Conservation (phyloP, 2,113 vertebrate genomes). For the Dipodomys ordii region DNA sequence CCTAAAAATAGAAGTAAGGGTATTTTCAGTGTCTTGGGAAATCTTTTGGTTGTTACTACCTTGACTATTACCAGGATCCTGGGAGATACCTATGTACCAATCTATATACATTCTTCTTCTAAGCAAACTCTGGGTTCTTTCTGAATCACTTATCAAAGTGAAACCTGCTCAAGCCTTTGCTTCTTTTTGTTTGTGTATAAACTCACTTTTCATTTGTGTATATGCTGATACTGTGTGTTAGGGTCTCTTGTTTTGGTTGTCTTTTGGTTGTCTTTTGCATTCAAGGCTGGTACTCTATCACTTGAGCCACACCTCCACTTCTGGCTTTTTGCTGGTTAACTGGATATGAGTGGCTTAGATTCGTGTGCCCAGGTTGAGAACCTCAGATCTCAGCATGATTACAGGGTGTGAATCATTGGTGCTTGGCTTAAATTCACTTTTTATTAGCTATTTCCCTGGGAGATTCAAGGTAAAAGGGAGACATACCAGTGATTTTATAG, state of each 20-base stretch:
- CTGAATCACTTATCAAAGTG: not conserved
- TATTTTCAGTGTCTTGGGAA: slow-evolving; percentile 57
- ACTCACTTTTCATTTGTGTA: not conserved
- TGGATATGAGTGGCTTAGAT: too few relatives aligned
- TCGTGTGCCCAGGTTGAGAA: too few relatives aligned
- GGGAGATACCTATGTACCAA: not conserved
- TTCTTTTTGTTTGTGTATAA: not conserved
- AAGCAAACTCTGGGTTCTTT: slow-evolving; percentile 14
- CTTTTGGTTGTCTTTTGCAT: too few relatives aligned
- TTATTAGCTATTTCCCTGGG: not conserved
- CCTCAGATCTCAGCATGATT: too few relatives aligned
- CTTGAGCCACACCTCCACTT: too few relatives aligned
- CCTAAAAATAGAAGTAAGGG: slow-evolving; percentile 64
- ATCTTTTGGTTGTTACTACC: not conserved
- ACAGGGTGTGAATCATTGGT: too few relatives aligned
- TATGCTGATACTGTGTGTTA: too few relatives aligned
- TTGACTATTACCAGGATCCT: not conserved
- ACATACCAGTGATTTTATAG: not conserved
- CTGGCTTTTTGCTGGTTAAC: too few relatives aligned
- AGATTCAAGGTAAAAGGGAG: not conserved
- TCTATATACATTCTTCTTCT: not conserved
- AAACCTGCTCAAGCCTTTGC: not conserved
- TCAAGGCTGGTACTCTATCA: too few relatives aligned
- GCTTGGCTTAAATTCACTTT: not conserved
- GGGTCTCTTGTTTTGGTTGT: too few relatives aligned